These are phyloP conservation scores for Callithrix jacchus DNA, from an alignment of 2,113 vertebrate genomes.

Conservation along the genomic window DNA sequence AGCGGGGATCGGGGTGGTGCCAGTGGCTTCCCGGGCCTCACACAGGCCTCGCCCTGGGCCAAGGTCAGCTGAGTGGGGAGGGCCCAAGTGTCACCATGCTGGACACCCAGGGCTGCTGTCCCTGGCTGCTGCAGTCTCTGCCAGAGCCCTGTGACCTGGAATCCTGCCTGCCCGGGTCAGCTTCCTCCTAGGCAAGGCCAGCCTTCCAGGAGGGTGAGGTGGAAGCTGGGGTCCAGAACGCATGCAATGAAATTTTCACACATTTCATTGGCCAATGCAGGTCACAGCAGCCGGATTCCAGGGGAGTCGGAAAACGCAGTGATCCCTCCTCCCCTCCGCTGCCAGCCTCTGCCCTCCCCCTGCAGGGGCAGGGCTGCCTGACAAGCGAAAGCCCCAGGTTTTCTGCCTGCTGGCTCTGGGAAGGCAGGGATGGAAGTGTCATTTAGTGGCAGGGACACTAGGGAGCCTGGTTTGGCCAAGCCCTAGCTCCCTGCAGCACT, in stretches of 20 bases:
- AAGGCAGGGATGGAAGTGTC: not conserved
- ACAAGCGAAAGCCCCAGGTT: too few species aligned
- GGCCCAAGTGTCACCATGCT: rapidly evolving
- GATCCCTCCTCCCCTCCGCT: too few species aligned
- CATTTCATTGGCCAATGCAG: not conserved
- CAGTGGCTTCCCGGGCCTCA: not conserved
- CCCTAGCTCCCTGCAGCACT: not conserved
- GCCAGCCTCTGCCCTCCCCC: too few species aligned
- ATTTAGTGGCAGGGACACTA: not conserved
- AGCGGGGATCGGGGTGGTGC: not conserved
- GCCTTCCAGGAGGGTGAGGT: not conserved
- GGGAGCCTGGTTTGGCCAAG: not conserved
- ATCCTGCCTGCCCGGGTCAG: not conserved
- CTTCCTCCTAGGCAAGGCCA: not conserved
- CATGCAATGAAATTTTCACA: not conserved
- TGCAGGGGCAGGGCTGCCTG: too few species aligned
- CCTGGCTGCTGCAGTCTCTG: not conserved
- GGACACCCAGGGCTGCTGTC: not conserved
- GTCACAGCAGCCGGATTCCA: not conserved
- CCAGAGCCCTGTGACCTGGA: not conserved
- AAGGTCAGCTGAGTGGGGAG: not conserved
- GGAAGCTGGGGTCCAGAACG: not conserved
- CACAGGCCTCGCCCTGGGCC: not conserved
- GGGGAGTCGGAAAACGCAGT: not conserved
- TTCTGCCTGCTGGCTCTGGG: not conserved